Percentiles rank a stretch among this genome's conserved stretches.
phyloP scores from a whole-genome alignment of 2,888 invertebrate species.

The Lithophane ornitopus region DNA sequence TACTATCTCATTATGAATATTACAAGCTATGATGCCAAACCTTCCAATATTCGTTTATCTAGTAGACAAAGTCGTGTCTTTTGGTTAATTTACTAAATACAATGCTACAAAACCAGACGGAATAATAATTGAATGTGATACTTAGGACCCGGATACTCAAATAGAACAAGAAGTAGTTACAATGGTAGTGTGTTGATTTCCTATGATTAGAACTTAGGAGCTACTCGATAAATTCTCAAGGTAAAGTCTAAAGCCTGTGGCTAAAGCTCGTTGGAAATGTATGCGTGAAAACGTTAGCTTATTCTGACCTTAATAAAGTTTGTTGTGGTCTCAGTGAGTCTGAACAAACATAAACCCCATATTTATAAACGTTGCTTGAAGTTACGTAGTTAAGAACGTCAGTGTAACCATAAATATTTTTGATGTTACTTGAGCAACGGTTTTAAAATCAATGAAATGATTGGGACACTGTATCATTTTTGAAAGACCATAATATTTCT shows the following conservation, averaged over 20 bases:
- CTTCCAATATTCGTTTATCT: slow-evolving; percentile 9
- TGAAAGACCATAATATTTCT: background rate
- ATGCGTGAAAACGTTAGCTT: slow-evolving; percentile 30
- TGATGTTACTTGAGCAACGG: too few species aligned
- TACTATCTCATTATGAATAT: too few species aligned
- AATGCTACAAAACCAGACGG: slow-evolving; percentile 19
- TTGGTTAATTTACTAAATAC: slow-evolving; percentile 40
- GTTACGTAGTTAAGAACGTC: too few species aligned
- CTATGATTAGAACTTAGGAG: slow-evolving; percentile 53
- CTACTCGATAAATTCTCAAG: slow-evolving; percentile 56
- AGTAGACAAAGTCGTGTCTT: slow-evolving; percentile 17
- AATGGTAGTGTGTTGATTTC: slow-evolving; percentile 57
- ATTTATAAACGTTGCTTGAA: too few species aligned
- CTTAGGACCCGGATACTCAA: slow-evolving; percentile 53
- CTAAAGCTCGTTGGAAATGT: slow-evolving; percentile 39
- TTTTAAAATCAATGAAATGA: background rate
- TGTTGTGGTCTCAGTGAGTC: slow-evolving; percentile 1
- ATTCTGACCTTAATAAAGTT: slow-evolving; percentile 31
- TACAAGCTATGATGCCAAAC: background rate
- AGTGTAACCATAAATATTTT: too few species aligned
- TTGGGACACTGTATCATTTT: background rate
- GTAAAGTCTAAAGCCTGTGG: slow-evolving; percentile 50
- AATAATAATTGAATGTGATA: slow-evolving; percentile 42
- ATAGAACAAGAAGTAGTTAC: slow-evolving; percentile 27
- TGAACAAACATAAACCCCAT: background rate